phyloP scores from a whole-genome alignment of 2,113 vertebrate species.

The Dolichallabes microphthalmus region DNA sequence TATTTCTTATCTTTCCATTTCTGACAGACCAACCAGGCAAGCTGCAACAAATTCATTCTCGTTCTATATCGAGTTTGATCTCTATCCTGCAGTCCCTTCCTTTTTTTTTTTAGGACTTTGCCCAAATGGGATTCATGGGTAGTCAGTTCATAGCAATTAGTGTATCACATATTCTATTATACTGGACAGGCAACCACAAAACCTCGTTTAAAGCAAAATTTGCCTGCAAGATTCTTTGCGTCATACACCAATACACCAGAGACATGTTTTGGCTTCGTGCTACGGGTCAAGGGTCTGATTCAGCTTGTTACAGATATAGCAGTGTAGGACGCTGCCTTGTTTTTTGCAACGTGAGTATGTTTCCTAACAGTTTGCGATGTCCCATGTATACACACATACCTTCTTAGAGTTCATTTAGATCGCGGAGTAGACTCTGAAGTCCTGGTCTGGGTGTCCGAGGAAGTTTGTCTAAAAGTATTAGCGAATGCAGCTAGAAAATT shows the following conservation, averaged over 20 bases:
- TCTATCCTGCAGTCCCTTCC: background rate
- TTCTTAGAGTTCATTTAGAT: background rate
- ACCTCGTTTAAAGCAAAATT: background rate
- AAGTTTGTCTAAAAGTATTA: slow-evolving; percentile 18
- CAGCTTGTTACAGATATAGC: background rate
- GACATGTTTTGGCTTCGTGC: background rate
- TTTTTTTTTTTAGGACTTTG: background rate
- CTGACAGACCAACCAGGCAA: background rate
- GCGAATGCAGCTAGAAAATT: background rate
- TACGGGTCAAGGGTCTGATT: background rate
- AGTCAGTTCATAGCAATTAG: background rate
- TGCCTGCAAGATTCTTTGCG: background rate
- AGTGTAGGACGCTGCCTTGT: background rate
- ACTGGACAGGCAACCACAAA: background rate
- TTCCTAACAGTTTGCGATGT: background rate
- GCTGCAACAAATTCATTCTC: background rate
- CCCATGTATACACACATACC: background rate
- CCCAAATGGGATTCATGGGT: background rate
- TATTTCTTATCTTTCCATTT: background rate
- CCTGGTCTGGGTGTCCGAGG: background rate
- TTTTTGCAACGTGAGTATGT: background rate
- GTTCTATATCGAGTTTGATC: background rate
- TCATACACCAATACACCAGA: background rate
- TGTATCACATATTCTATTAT: background rate
- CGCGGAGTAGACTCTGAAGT: slow-evolving; percentile 6